These are phyloP conservation scores for Osmerus eperlanus DNA, from an alignment of 2,113 vertebrate genomes.

Conservation along the genomic window DNA sequence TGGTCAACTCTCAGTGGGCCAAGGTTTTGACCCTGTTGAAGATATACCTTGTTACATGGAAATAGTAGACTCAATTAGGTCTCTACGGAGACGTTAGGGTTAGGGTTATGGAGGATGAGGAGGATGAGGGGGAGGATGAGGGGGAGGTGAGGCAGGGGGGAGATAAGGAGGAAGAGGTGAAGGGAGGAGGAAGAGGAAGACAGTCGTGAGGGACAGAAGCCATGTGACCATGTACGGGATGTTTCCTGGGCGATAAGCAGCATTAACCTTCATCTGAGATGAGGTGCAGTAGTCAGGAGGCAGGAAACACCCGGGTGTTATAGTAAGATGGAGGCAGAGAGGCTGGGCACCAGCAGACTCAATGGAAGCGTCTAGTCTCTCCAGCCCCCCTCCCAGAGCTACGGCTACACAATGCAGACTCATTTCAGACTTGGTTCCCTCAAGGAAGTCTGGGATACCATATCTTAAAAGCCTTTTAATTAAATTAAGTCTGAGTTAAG, in stretches of 20 bases:
- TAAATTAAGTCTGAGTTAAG: conserved; percentile 11
- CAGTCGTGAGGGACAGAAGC: not conserved
- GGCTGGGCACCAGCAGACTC: conserved; percentile 26
- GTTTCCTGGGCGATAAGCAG: conserved; percentile 21
- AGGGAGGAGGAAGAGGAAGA: not conserved
- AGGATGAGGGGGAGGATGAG: not conserved
- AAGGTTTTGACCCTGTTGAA: not conserved
- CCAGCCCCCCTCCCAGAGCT: conserved; percentile 5
- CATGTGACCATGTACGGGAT: conserved; percentile 14
- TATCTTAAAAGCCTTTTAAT: conserved; percentile 24
- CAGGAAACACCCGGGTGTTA: not conserved
- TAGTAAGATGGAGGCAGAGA: not conserved
- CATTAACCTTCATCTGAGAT: conserved; percentile 23
- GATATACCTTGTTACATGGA: conserved; percentile 37
- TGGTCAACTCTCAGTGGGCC: not conserved
- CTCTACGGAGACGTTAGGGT: too few species aligned
- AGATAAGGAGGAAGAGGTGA: conserved; percentile 8
- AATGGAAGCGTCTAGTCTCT: conserved; percentile 27
- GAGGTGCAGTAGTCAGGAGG: conserved; percentile 17
- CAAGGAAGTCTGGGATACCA: conserved; percentile 13
- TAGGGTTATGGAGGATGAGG: not conserved
- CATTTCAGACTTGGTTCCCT: conserved; percentile 31
- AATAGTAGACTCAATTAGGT: conserved; percentile 23
- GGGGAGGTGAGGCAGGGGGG: not conserved
- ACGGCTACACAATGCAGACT: conserved; percentile 30